Percentiles rank a stretch among this genome's conserved stretches.
Conservation (phyloP, 2,797 vertebrate species). For the Holocentrus rufus region DNA sequence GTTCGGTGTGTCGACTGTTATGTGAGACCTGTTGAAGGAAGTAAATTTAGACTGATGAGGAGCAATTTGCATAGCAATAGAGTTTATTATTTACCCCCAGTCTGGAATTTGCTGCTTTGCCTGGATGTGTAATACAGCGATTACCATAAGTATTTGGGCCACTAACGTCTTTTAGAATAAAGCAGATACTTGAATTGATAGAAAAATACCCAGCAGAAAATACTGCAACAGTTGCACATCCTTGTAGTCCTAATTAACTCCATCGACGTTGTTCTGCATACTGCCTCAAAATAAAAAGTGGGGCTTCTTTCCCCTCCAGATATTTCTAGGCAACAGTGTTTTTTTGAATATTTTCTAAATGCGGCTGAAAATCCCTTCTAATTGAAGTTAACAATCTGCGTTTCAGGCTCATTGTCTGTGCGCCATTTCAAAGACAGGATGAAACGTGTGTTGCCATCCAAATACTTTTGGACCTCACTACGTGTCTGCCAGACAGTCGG, state of each 20-base stretch:
- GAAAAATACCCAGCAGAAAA: constrained; percentile 35
- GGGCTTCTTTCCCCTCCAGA: not conserved
- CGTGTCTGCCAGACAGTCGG: not conserved
- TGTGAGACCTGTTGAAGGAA: constrained; percentile 33
- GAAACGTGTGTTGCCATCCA: not conserved
- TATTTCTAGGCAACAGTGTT: not conserved
- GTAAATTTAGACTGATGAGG: constrained; percentile 51
- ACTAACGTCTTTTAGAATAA: too few relatives aligned
- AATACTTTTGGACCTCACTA: constrained; percentile 4
- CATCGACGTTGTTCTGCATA: not conserved
- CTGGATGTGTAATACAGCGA: constrained; percentile 50
- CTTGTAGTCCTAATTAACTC: constrained; percentile 19
- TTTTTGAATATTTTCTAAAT: constrained; percentile 5
- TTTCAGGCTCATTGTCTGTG: not conserved
- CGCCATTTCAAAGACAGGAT: not conserved
- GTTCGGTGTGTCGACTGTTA: constrained; percentile 49
- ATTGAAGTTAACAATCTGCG: not conserved
- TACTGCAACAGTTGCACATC: constrained; percentile 21
- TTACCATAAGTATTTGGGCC: constrained; percentile 39
- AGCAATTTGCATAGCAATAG: constrained; percentile 44
- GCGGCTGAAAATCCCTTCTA: constrained; percentile 3
- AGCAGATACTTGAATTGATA: constrained; percentile 52
- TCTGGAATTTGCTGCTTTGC: constrained; percentile 69
- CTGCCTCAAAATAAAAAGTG: not conserved
- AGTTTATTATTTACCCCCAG: constrained; percentile 54